These are phyloP conservation scores for Artemisiospiza belli DNA, from an alignment of 2,113 vertebrate genomes.

Conservation along the genomic window DNA sequence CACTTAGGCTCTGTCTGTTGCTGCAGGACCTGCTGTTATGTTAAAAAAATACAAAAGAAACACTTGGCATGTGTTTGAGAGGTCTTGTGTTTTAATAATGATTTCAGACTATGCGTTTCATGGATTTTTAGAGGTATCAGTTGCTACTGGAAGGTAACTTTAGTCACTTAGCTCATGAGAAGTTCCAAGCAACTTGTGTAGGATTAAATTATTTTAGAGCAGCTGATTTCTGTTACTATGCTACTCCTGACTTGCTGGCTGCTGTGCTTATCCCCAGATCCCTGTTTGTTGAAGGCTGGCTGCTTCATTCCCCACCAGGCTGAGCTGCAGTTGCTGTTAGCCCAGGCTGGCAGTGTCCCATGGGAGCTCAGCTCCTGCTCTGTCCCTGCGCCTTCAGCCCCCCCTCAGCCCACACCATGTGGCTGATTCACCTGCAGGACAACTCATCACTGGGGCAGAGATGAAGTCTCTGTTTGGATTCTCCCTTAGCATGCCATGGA, in stretches of 20 bases:
- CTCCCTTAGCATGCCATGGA: background rate
- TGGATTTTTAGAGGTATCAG: background rate
- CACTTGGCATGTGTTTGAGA: rapidly evolving
- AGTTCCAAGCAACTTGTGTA: background rate
- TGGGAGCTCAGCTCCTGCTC: background rate
- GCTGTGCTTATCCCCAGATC: background rate
- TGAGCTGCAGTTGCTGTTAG: background rate
- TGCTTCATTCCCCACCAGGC: background rate
- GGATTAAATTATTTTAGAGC: background rate
- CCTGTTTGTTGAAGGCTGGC: background rate
- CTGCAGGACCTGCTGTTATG: background rate
- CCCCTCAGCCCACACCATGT: rapidly evolving
- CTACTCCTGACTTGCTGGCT: background rate
- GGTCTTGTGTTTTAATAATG: background rate
- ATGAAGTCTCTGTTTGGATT: background rate
- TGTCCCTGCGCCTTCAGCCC: background rate
- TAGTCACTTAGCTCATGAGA: background rate
- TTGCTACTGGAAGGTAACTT: background rate
- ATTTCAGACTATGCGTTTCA: background rate
- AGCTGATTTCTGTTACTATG: background rate
- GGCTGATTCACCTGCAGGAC: background rate
- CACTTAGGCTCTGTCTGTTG: background rate
- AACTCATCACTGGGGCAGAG: rapidly evolving
- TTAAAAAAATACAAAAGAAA: background rate
- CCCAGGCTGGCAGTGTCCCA: background rate